Percentiles rank a stretch among this genome's conserved stretches.
Evolutionary conservation across 2,888 invertebrate species (phyloP).

Genomic region (Parochlus steinenii): DNA sequence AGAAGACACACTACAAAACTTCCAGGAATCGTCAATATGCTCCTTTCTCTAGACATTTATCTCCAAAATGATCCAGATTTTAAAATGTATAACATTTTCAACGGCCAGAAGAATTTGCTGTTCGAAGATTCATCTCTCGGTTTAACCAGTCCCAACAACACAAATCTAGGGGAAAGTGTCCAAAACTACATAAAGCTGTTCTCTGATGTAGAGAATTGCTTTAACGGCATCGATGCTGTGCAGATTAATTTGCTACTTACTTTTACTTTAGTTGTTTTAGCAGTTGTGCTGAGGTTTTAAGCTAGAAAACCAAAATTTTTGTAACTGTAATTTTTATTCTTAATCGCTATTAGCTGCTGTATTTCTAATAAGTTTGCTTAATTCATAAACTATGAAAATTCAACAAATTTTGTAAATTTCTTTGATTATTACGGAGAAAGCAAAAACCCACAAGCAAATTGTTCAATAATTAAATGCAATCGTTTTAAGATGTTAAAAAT

Average conservation of each 20-base stretch:
- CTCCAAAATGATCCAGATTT: slow-evolving; percentile 26
- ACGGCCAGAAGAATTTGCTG: slow-evolving; percentile 34
- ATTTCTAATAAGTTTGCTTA: too few relatives aligned
- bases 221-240: slow-evolving; percentile 11
- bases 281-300: slow-evolving; percentile 8
- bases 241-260: slow-evolving; percentile 5
- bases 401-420: too few relatives aligned
- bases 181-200: slow-evolving; percentile 40
- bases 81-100: slow-evolving; percentile 41
- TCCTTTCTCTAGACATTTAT: slow-evolving; percentile 16
- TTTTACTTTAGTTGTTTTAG: slow-evolving; percentile 3
- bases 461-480: too few relatives aligned
- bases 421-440: too few relatives aligned
- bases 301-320: too few relatives aligned
- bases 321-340: too few relatives aligned
- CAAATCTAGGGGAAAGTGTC: slow-evolving; percentile 27
- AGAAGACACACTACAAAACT: slow-evolving; percentile 25
- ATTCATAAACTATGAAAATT: too few relatives aligned
- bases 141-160: slow-evolving; percentile 30
- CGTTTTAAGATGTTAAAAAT: too few relatives aligned
- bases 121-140: slow-evolving; percentile 46
- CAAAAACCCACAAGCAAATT: too few relatives aligned
- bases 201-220: slow-evolving; percentile 28
- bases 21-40: slow-evolving; percentile 17
- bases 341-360: too few relatives aligned